Conservation (phyloP, 2,797 vertebrate species). For the Tachyglossus aculeatus region DNA sequence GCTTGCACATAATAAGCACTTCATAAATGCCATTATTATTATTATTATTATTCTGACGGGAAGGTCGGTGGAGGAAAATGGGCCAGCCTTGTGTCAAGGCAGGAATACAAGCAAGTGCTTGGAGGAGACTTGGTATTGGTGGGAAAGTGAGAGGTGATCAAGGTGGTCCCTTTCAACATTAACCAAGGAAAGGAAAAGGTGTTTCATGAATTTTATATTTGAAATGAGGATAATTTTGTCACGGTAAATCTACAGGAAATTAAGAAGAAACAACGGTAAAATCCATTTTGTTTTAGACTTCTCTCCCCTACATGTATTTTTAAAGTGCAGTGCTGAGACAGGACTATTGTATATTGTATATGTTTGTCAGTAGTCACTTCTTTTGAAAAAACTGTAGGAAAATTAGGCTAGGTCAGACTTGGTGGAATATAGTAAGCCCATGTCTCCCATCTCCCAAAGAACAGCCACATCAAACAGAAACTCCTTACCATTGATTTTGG, state of each 20-base stretch:
- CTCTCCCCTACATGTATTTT: too few relatives aligned
- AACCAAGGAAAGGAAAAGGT: fast-evolving
- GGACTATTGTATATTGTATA: too few relatives aligned
- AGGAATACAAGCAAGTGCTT: background rate
- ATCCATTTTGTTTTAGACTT: background rate
- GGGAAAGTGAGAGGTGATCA: background rate
- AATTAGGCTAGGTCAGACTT: too few relatives aligned
- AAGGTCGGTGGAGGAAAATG: fast-evolving
- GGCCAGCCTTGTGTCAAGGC: fast-evolving
- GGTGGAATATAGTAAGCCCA: too few relatives aligned
- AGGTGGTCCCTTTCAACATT: background rate
- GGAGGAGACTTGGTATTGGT: background rate
- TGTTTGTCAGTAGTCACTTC: too few relatives aligned
- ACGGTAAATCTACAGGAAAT: background rate
- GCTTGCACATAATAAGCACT: too few relatives aligned
- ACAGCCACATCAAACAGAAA: too few relatives aligned
- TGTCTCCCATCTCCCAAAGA: too few relatives aligned
- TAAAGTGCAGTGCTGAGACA: too few relatives aligned
- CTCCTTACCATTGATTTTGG: too few relatives aligned
- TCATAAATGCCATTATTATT: too few relatives aligned
- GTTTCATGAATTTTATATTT: fast-evolving
- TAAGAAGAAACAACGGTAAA: fast-evolving
- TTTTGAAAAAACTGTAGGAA: too few relatives aligned
- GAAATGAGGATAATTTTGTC: background rate
- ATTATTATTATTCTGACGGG: fast-evolving